A percentile compares a stretch with the other conserved stretches of the same genome.
Conservation (phyloP, 2,888 invertebrate species). For the Lepidochitona cinerea region DNA sequence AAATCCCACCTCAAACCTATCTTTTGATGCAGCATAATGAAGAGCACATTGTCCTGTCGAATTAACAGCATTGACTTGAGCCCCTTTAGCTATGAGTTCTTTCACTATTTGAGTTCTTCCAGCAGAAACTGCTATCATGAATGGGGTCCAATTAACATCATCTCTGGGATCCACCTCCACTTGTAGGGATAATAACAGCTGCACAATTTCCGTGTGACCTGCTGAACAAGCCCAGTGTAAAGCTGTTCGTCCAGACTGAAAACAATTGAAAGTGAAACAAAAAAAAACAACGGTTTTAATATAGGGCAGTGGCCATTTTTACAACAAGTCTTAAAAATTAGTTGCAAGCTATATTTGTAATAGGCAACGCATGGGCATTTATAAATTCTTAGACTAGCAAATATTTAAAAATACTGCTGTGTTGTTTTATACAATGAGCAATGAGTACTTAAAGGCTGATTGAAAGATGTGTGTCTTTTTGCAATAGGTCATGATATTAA, state of each 20-base stretch:
- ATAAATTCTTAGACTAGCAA: too few species aligned
- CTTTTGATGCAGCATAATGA: conserved; percentile 90
- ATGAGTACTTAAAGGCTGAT: too few species aligned
- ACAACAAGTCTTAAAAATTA: too few species aligned
- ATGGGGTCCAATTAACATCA: conserved; percentile 82
- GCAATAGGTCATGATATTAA: too few species aligned
- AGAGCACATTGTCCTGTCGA: conserved; percentile 83
- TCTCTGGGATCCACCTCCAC: conserved; percentile 81
- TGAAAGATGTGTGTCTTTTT: too few species aligned
- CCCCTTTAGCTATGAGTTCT: conserved; percentile 78
- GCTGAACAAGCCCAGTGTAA: conserved; percentile 88
- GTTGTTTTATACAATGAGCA: too few species aligned
- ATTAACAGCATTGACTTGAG: conserved; percentile 82
- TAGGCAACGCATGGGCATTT: too few species aligned
- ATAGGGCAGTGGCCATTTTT: too few species aligned
- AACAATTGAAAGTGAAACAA: too few species aligned
- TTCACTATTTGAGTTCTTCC: conserved; percentile 80
- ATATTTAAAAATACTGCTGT: too few species aligned
- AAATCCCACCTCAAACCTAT: conserved; percentile 82
- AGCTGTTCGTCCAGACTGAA: conserved; percentile 75
- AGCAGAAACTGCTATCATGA: conserved; percentile 86
- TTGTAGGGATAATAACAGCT: conserved; percentile 78
- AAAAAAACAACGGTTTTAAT: too few species aligned
- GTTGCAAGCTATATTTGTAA: too few species aligned
- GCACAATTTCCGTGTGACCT: conserved; percentile 82